Percentiles rank a stretch among this genome's conserved stretches.
phyloP scores from a whole-genome alignment of 1,140 invertebrate species.

The Meloidogyne chitwoodi region DNA sequence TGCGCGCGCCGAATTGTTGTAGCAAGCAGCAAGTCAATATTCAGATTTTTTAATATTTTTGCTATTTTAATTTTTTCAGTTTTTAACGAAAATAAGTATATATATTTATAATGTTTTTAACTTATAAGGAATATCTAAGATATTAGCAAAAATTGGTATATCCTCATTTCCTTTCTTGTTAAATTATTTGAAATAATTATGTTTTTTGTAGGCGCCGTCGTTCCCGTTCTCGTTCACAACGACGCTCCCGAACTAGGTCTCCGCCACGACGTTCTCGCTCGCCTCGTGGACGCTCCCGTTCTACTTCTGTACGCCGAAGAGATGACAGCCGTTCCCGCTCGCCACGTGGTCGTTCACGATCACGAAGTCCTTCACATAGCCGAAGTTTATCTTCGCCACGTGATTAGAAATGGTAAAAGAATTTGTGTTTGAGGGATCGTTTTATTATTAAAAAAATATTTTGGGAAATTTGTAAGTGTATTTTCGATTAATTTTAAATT shows the following conservation, averaged over 20 bases:
- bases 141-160: background rate
- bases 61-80: background rate
- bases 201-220: conserved; percentile 1
- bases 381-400: conserved; percentile 14
- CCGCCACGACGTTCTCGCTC: conserved; percentile 18
- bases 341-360: background rate
- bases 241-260: conserved; percentile 29
- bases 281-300: background rate
- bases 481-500: background rate
- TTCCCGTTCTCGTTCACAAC: conserved; percentile 11
- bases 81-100: background rate
- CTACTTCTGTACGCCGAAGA: background rate
- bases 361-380: conserved; percentile 5
- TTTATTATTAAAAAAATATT: background rate
- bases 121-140: background rate
- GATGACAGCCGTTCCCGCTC: background rate
- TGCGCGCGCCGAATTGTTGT: background rate
- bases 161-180: background rate
- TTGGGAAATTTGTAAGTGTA: background rate
- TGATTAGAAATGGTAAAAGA: background rate
- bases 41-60: background rate
- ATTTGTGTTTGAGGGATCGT: background rate
- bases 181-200: background rate
- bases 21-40: background rate
- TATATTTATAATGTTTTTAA: no score